These are phyloP conservation scores for Hemichromis elongatus DNA, from an alignment of 2,113 vertebrate species.

Conservation along the genomic window DNA sequence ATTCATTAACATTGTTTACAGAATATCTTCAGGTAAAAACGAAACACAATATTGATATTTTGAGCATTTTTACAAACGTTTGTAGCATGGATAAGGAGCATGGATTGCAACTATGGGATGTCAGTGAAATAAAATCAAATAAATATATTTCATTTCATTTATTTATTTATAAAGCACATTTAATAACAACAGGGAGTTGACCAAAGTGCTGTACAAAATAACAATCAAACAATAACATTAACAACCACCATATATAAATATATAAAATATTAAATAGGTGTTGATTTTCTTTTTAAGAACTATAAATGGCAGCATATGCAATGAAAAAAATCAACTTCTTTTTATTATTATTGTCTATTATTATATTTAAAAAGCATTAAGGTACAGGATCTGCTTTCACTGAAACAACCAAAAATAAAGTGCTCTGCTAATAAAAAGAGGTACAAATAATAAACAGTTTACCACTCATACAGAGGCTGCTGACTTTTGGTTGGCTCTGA, in stretches of 20 bases:
- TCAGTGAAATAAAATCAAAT: not conserved
- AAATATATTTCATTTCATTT: no score
- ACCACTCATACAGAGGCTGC: not conserved
- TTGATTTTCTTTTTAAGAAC: not conserved
- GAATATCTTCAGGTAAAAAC: not conserved
- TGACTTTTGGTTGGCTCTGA: not conserved
- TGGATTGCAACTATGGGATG: not conserved
- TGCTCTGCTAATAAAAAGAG: accelerated
- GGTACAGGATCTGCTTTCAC: not conserved
- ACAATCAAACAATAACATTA: no score
- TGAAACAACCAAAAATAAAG: not conserved
- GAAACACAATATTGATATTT: not conserved
- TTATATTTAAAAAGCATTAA: not conserved
- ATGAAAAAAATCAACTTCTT: not conserved
- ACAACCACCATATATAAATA: no score
- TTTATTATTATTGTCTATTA: not conserved
- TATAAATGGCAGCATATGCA: not conserved
- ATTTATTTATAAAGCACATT: no score
- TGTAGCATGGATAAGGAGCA: accelerated
- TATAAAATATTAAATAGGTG: no score
- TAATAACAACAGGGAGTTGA: no score
- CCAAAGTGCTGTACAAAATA: no score
- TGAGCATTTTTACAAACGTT: not conserved
- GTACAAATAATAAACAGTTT: not conserved
- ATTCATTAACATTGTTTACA: accelerated